Conservation (phyloP, 1,140 invertebrate genomes). For the Probaryconus sp. region DNA sequence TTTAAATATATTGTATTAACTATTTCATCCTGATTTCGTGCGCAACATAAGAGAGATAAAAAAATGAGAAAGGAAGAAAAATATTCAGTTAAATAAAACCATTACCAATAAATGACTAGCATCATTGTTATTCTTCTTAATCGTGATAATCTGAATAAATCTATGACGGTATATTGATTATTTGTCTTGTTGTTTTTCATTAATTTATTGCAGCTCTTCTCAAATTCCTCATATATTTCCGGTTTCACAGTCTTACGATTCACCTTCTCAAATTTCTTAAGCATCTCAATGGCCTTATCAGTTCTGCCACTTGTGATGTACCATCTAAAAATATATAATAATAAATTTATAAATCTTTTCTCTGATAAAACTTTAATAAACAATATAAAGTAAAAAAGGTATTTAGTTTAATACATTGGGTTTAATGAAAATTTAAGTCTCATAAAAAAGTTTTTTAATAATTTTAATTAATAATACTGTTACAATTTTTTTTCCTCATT, state of each 20-base stretch:
- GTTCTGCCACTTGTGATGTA: slow-evolving; percentile 87
- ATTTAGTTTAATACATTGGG: too few relatives aligned
- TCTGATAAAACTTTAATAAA: too few relatives aligned
- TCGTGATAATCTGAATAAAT: slow-evolving; percentile 86
- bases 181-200: slow-evolving; percentile 83
- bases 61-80: too few relatives aligned
- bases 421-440: too few relatives aligned
- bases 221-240: slow-evolving; percentile 86
- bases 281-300: slow-evolving; percentile 86
- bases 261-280: slow-evolving; percentile 88
- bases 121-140: slow-evolving; percentile 85
- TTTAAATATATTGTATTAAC: slow-evolving; percentile 5
- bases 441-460: too few relatives aligned
- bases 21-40: too few relatives aligned
- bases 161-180: slow-evolving; percentile 86
- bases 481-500: too few relatives aligned
- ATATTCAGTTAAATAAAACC: too few relatives aligned
- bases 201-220: slow-evolving; percentile 81
- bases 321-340: slow-evolving; percentile 78
- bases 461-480: too few relatives aligned
- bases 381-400: slow-evolving; percentile 2
- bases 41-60: background rate
- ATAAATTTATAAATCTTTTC: slow-evolving; percentile 1
- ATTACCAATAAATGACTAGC: slow-evolving; percentile 87
- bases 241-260: slow-evolving; percentile 86